Conservation (phyloP, 2,113 vertebrate species). For the Hystrix brachyura region DNA sequence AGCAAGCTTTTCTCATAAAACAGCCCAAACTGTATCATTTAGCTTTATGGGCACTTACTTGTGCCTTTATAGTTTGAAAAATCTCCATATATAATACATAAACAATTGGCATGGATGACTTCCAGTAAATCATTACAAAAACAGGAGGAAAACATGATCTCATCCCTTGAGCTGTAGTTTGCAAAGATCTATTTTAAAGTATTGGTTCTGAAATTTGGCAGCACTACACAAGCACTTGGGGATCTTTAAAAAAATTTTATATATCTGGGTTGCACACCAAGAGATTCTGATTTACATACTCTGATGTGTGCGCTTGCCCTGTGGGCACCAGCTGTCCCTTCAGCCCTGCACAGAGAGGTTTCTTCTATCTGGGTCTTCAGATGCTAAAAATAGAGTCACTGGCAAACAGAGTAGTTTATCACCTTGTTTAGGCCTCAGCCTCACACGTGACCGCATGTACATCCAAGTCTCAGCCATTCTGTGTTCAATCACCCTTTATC, state of each 20-base stretch:
- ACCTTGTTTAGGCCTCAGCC: background rate
- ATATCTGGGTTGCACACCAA: background rate
- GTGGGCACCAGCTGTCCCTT: background rate
- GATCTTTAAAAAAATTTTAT: background rate
- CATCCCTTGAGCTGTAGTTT: background rate
- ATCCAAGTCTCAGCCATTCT: background rate
- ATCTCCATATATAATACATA: background rate
- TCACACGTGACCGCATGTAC: background rate
- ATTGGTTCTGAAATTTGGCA: background rate
- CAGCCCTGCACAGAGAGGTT: background rate
- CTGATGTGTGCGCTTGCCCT: background rate
- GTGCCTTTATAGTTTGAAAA: background rate
- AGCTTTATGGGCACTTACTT: background rate
- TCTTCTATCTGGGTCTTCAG: background rate
- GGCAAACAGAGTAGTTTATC: background rate
- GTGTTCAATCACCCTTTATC: background rate
- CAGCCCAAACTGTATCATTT: background rate
- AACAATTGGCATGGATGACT: background rate
- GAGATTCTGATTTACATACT: background rate
- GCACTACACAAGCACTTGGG: too few species aligned
- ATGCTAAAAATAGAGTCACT: background rate
- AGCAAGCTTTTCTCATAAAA: background rate
- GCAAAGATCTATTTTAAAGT: background rate
- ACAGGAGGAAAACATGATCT: background rate
- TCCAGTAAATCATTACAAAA: background rate